Base-by-base conservation (phyloP, 2,797 vertebrate genomes). In the Molossus alvarezi region DNA sequence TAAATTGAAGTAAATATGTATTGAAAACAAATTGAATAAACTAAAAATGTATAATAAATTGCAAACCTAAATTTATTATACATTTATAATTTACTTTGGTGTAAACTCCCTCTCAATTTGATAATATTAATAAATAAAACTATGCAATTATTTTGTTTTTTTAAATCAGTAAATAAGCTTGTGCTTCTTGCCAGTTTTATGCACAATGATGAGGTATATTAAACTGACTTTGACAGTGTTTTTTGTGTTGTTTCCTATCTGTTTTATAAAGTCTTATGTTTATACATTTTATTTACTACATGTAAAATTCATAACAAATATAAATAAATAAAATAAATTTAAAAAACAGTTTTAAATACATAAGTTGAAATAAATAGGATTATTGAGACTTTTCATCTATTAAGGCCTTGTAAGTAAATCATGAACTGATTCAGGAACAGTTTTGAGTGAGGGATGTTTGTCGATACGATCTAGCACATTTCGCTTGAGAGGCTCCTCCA, bases 221-320 rank as follows among this genome's bases (percentile, higher is more conserved):
- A 98, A 99, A 99, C 97, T 98, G 98, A 97, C 98, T 98, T 98
- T 97, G 98, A 99, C 99, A 99, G 99, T 99, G 99, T 99, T 99
- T 97, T 98, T 99, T 98, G 98, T 98, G 98, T 97, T 98, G 98
- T 98, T 99, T 98, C 98, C 98, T 97, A 98, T 98, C 98, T 98
- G 97, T 98, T 98, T 98, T 98, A 98, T 97, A 97, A 98, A 97
- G 96, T 97, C 88, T 95, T 97, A 91, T 72, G 5, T 57, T 57
- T 65, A 89, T 69, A 58, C 37, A 80, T 48, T 69, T 27, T 60
- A 72, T 48, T 73, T 60, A 81, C 20, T 82, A 72, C n/a, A 29
- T 82, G 12, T 15, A 62, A 62, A 60, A 15, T 82, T 17, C 53
- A 81, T 71, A 81, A 27, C 15, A 79, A n/a, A 77, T 62, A 62